Conservation (phyloP, 2,797 vertebrate genomes). For the Otolemur crassicaudatus region DNA sequence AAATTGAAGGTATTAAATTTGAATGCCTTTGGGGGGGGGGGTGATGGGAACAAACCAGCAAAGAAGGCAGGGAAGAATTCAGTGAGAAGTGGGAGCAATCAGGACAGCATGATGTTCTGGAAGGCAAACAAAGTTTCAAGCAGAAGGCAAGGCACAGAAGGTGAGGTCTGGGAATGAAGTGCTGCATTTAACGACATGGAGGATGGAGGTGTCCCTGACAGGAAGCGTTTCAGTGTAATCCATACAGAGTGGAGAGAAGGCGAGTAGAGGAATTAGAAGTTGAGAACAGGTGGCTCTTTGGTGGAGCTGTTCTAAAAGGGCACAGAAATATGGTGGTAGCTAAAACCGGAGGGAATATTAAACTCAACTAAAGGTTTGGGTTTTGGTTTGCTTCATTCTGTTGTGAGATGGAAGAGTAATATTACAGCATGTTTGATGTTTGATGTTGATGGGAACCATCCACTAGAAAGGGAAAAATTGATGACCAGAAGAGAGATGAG, state of each 20-base stretch:
- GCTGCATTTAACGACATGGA: neutral
- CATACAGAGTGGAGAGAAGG: neutral
- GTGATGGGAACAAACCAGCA: neutral
- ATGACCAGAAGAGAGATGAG: neutral
- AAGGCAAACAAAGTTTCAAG: neutral
- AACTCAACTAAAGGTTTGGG: neutral
- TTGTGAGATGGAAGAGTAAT: neutral
- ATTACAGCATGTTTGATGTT: neutral
- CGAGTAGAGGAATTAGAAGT: neutral
- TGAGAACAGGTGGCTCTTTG: neutral
- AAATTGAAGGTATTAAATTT: neutral
- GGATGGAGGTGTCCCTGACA: neutral
- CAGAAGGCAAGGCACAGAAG: neutral
- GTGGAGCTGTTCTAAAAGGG: neutral
- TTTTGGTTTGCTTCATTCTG: conserved; percentile 18
- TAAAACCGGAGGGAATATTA: neutral
- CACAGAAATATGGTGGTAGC: neutral
- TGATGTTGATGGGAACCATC: neutral
- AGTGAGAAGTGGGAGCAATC: neutral
- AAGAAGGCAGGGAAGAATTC: neutral
- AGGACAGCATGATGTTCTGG: neutral
- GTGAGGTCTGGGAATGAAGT: neutral
- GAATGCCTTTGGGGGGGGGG: neutral
- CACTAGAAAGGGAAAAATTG: neutral
- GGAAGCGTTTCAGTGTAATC: neutral